phyloP scores from a whole-genome alignment of 2,888 invertebrate species.

The Pristionchus arcanus region DNA sequence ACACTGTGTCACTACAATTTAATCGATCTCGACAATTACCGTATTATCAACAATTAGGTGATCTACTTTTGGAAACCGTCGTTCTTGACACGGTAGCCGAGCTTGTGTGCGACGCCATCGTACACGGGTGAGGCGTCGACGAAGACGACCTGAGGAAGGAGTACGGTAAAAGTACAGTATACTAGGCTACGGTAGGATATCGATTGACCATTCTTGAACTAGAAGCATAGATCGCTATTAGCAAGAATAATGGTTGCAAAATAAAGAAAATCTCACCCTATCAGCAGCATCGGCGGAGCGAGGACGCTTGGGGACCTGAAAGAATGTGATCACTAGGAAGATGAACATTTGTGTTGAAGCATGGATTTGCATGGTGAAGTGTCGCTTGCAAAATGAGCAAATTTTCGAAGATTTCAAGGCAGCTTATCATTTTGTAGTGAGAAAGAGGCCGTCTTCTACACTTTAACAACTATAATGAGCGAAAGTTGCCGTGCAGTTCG shows the following conservation, averaged over 20 bases:
- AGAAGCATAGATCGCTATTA: too few species aligned
- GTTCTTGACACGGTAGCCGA: conserved; percentile 74
- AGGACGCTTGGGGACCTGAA: conserved; percentile 66
- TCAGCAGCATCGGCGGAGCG: conserved; percentile 62
- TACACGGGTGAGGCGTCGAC: conserved; percentile 70
- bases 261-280: not conserved
- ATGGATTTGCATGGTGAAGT: too few species aligned
- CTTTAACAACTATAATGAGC: too few species aligned
- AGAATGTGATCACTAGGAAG: too few species aligned
- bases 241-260: not conserved
- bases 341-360: too few species aligned
- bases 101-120: conserved; percentile 74
- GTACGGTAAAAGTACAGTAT: not conserved
- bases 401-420: not conserved
- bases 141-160: conserved; percentile 63
- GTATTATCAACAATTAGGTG: not conserved
- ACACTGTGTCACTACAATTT: conserved; percentile 42
- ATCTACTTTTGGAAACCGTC: conserved; percentile 70
- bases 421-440: too few species aligned
- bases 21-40: conserved; percentile 30
- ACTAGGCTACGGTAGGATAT: not conserved
- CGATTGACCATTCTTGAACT: too few species aligned
- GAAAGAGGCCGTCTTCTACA: too few species aligned
- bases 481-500: too few species aligned
- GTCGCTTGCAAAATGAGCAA: too few species aligned